These are phyloP conservation scores for Cercopithecus mitis DNA, from an alignment of 2,797 vertebrate species.

Conservation along the genomic window DNA sequence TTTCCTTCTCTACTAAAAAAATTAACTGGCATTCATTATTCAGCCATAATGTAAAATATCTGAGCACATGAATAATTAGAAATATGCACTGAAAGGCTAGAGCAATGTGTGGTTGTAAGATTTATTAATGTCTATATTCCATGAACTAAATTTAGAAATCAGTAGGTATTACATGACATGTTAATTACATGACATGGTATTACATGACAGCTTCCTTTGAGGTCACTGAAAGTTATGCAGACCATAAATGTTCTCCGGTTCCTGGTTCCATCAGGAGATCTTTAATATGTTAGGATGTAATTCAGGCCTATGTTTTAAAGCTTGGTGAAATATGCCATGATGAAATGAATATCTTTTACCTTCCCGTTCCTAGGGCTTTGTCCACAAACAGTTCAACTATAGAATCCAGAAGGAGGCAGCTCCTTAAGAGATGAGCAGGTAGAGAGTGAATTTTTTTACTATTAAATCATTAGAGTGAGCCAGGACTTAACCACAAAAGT, in stretches of 20 bases:
- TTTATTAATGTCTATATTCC: background rate
- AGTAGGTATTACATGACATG: background rate
- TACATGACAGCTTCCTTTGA: background rate
- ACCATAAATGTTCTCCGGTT: background rate
- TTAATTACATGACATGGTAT: background rate
- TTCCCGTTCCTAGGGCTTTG: background rate
- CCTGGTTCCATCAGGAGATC: background rate
- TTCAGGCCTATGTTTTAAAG: background rate
- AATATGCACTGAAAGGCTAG: background rate
- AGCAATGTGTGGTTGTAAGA: background rate
- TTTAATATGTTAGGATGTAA: background rate
- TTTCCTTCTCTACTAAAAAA: slow-evolving; percentile 14
- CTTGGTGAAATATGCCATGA: background rate
- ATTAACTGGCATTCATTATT: background rate
- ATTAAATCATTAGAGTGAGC: background rate
- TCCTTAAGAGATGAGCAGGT: background rate
- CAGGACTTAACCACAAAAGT: background rate
- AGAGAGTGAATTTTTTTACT: background rate
- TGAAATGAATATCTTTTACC: background rate
- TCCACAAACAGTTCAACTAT: background rate
- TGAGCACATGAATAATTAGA: background rate
- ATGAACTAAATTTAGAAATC: background rate
- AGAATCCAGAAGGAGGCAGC: background rate
- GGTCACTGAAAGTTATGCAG: background rate
- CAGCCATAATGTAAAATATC: background rate